phyloP scores from a whole-genome alignment of 2,888 invertebrate genomes.

The Drosophila vallismaia region DNA sequence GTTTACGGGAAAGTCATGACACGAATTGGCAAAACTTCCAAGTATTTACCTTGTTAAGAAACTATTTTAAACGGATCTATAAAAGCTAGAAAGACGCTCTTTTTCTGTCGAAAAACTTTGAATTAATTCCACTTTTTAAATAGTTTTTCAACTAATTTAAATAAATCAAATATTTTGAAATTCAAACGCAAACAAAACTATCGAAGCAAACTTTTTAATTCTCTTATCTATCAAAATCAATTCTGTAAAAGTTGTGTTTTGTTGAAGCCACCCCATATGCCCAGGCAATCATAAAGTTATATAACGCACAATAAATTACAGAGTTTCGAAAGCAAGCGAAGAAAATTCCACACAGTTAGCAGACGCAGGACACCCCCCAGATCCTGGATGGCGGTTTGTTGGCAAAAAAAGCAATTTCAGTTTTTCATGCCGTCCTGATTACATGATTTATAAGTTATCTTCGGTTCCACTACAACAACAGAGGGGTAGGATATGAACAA shows the following conservation, averaged over 20 bases:
- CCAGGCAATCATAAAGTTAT: constrained; percentile 72
- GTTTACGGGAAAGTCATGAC: constrained; percentile 1
- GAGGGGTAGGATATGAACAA: constrained; percentile 58
- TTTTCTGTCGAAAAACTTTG: too few relatives aligned
- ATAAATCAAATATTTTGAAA: not conserved
- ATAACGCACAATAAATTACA: constrained; percentile 76
- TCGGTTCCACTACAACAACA: constrained; percentile 61
- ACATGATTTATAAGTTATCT: constrained; percentile 78
- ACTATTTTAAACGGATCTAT: constrained; percentile 17
- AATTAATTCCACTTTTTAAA: not conserved
- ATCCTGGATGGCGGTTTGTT: constrained; percentile 6
- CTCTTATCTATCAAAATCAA: constrained; percentile 37
- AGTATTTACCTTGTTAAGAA: constrained; percentile 15
- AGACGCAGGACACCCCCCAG: constrained; percentile 29
- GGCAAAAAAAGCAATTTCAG: constrained; percentile 74
- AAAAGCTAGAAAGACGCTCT: not conserved
- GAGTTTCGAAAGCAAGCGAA: constrained; percentile 34
- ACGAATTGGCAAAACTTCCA: constrained; percentile 3
- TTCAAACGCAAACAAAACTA: constrained; percentile 10
- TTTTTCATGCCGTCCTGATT: constrained; percentile 74
- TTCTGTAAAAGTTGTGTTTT: constrained; percentile 20
- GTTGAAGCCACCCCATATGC: constrained; percentile 20
- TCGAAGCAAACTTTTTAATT: constrained; percentile 33
- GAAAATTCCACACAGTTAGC: constrained; percentile 61
- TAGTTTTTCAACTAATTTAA: not conserved